phyloP scores from a whole-genome alignment of 2,797 vertebrate species.

The Gypaetus barbatus region DNA sequence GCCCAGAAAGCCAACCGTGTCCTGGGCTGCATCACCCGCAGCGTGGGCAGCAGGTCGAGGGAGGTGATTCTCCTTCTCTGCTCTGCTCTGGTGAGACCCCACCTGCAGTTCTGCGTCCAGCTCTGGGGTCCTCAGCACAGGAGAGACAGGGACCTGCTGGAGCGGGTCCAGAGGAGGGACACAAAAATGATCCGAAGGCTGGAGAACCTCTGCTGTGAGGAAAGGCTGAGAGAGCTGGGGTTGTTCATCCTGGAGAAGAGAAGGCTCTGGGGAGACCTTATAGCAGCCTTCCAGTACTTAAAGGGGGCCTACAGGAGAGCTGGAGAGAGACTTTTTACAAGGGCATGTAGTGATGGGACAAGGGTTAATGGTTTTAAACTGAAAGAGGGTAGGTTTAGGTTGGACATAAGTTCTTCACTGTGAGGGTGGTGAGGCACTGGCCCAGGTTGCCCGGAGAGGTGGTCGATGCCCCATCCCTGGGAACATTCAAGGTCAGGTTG shows the following conservation, averaged over 20 bases:
- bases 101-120: background rate
- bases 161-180: background rate
- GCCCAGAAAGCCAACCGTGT: background rate
- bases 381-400: no score
- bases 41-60: background rate
- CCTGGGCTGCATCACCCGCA: background rate
- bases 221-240: background rate
- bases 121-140: background rate
- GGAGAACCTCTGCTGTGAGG: background rate
- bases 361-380: no score
- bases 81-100: background rate
- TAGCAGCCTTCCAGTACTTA: no score
- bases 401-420: no score
- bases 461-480: no score
- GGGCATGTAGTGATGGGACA: no score
- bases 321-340: no score
- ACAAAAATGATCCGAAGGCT: rapidly evolving
- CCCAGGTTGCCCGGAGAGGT: no score
- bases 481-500: no score
- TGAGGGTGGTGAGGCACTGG: no score
- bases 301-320: no score
- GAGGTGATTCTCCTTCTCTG: background rate
- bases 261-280: background rate
- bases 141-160: background rate
- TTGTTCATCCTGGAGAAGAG: background rate